Conservation (phyloP, 2,888 invertebrate species). For the Caenorhabditis sulstoni region DNA sequence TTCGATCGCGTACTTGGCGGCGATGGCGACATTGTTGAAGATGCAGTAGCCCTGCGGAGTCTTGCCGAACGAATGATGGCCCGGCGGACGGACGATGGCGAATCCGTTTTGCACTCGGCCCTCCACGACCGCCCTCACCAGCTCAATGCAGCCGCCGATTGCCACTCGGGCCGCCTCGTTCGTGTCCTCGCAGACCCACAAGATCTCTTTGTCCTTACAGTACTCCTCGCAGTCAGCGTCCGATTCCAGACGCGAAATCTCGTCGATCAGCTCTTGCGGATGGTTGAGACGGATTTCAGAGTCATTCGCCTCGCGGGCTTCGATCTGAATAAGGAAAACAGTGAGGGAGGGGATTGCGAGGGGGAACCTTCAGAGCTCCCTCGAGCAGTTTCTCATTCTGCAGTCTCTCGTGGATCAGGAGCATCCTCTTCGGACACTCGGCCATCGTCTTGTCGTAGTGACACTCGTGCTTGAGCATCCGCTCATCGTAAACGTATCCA, state of each 20-base stretch:
- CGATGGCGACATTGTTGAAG: constrained; percentile 97
- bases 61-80: constrained; percentile 87
- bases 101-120: constrained; percentile 86
- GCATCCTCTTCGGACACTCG: constrained; percentile 71
- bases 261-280: constrained; percentile 62
- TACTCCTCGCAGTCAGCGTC: constrained; percentile 68
- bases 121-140: constrained; percentile 68
- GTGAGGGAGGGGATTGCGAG: neutral
- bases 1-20: constrained; percentile 86
- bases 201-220: constrained; percentile 70
- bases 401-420: constrained; percentile 68
- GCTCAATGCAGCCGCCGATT: constrained; percentile 68
- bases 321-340: constrained; percentile 58
- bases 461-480: constrained; percentile 72
- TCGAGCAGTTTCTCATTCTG: constrained; percentile 61
- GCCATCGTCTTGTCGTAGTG: constrained; percentile 70
- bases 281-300: constrained; percentile 68
- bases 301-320: constrained; percentile 69
- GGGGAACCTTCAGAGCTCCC: constrained; percentile 57
- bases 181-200: constrained; percentile 68
- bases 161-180: constrained; percentile 68
- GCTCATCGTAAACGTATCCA: constrained; percentile 72
- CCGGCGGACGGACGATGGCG: constrained; percentile 96
- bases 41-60: constrained; percentile 90
- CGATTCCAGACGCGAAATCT: constrained; percentile 61